Base-by-base conservation (phyloP, 2,113 vertebrate genomes). In the Chitala chitala region DNA sequence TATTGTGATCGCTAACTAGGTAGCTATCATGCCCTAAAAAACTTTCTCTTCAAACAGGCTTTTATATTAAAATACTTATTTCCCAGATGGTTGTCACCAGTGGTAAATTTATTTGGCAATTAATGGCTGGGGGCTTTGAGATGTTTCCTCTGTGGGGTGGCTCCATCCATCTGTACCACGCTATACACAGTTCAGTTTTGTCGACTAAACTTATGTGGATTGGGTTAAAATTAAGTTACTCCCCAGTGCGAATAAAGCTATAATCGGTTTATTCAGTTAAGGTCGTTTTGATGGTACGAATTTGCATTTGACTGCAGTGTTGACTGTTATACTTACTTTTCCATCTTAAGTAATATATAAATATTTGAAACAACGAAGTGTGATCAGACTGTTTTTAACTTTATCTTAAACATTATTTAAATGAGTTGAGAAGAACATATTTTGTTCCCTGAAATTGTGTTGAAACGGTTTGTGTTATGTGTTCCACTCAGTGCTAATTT, bases 81-180 rank as follows among this genome's bases (percentile, higher is more conserved):
- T 69, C 66, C 46, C 66, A 48, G 26, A 31, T 33, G 44, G 66
- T 51, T 46, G 26, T 44, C 13, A 51, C 44, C 26, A 20, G n/a
- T 44, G 38, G 66, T 50, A 69, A 48, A 69, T 51, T 69, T 50
- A 50, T 69, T 51, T 69, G 36, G 26, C 26, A 53, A 36, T 44
- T 66, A 66, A 22, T 4, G 40, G 44, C 29, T 3, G 44, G 46
- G 48, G 66, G 24, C 4, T 69, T 69, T 69, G 6, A 26, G 42
- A 24, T 42, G 1, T 26, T 26, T n/a, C 26, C 24, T 50, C 17
- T 12, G 44, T 1, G 8, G 46, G 1, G 4, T 33, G 15, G 7
- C 1, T 20, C 8, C 29, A 1, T 69, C 29, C 40, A 29, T 51
- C 66, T 69, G 44, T 13, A 22, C n/a, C n/a, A n/a, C n/a, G n/a